A percentile compares a stretch with the other conserved stretches of the same genome.
These are phyloP conservation scores for Ceuthmochares aereus DNA, from an alignment of 2,113 vertebrate genomes.

Conservation along the genomic window DNA sequence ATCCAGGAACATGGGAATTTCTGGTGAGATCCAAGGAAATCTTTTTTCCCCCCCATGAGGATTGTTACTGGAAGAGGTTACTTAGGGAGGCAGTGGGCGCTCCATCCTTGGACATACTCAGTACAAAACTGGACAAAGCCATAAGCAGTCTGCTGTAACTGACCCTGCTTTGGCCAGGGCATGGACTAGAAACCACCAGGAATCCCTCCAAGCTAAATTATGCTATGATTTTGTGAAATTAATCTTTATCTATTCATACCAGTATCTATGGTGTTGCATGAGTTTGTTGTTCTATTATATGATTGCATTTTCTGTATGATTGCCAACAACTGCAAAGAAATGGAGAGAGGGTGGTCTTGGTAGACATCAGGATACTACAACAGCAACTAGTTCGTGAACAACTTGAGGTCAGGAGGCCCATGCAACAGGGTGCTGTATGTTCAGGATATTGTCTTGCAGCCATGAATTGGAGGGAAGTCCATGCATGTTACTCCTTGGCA, in stretches of 20 bases:
- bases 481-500: rapidly evolving
- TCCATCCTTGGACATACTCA: background rate
- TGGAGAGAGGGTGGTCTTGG: background rate
- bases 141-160: background rate
- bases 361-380: background rate
- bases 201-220: background rate
- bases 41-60: background rate
- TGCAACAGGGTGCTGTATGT: rapidly evolving
- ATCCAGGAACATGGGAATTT: background rate
- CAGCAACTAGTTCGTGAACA: background rate
- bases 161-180: background rate
- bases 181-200: background rate
- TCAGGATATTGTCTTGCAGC: background rate
- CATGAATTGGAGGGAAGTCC: background rate
- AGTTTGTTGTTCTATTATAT: background rate
- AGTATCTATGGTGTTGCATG: background rate
- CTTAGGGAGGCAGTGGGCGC: background rate
- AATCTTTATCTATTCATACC: background rate
- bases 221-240: background rate
- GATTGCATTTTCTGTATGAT: background rate
- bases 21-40: background rate
- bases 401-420: background rate
- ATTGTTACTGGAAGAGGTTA: background rate
- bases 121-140: background rate
- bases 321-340: background rate